phyloP scores from a whole-genome alignment of 2,888 invertebrate species.

The Noctuana brunneofusca region DNA sequence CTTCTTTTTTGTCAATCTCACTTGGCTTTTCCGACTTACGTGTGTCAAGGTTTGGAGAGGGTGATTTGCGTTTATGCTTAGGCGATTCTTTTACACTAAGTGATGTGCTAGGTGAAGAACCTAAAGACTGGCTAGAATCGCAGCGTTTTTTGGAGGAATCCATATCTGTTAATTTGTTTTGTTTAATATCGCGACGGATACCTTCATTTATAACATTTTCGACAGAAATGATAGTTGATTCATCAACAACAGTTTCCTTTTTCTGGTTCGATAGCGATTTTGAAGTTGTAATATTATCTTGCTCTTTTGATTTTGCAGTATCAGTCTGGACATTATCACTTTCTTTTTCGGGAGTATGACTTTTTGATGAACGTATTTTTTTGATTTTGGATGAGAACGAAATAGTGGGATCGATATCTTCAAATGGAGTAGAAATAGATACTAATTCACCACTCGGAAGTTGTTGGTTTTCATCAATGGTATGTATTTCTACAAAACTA shows the following conservation, averaged over 20 bases:
- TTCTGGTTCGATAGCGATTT: constrained; percentile 43
- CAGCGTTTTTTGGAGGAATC: constrained; percentile 35
- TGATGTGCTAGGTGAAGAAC: constrained; percentile 35
- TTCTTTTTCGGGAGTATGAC: constrained; percentile 55
- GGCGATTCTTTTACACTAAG: constrained; percentile 50
- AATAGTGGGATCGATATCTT: constrained; percentile 56
- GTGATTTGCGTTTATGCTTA: constrained; percentile 65
- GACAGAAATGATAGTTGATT: background rate
- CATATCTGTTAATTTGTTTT: constrained; percentile 21
- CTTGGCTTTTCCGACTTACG: constrained; percentile 56
- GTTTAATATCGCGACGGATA: constrained; percentile 17
- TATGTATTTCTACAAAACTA: constrained; percentile 76
- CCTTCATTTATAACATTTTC: constrained; percentile 4
- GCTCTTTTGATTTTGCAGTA: constrained; percentile 45
- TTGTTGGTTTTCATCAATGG: constrained; percentile 69
- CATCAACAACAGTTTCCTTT: constrained; percentile 32
- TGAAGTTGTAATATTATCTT: constrained; percentile 42
- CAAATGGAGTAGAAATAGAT: constrained; percentile 68
- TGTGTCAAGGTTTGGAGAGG: constrained; percentile 58
- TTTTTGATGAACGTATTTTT: constrained; percentile 61
- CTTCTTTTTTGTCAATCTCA: constrained; percentile 64
- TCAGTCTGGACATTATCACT: constrained; percentile 46
- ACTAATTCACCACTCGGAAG: constrained; percentile 66
- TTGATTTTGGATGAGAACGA: constrained; percentile 59
- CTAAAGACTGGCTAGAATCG: constrained; percentile 26